Percentiles rank a stretch among this genome's conserved stretches.
These are phyloP conservation scores for Orius insidiosus DNA, from an alignment of 1,140 invertebrate species.

Conservation along the genomic window DNA sequence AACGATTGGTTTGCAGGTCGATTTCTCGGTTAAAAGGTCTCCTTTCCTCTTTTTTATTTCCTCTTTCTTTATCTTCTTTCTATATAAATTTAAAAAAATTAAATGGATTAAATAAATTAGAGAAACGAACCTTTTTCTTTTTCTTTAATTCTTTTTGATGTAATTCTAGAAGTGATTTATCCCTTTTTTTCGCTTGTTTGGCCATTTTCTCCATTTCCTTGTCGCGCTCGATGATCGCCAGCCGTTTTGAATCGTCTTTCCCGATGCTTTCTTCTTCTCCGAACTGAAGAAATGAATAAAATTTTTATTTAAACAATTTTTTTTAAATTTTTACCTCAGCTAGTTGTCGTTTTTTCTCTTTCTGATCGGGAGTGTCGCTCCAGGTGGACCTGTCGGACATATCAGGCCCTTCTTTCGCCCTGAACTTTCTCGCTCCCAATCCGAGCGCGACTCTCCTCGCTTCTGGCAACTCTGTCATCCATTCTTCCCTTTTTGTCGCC, in stretches of 20 bases:
- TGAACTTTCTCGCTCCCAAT: constrained; percentile 55
- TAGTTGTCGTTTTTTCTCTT: constrained; percentile 23
- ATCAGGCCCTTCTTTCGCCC: constrained; percentile 47
- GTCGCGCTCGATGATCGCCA: constrained; percentile 22
- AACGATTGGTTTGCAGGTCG: constrained; percentile 66
- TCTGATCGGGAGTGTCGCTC: constrained; percentile 68
- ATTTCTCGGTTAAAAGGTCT: constrained; percentile 69
- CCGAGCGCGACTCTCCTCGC: constrained; percentile 53
- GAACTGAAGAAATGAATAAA: constrained; percentile 12
- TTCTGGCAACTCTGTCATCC: constrained; percentile 78
- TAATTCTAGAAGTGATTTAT: constrained; percentile 60
- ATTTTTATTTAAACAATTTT: too few relatives aligned
- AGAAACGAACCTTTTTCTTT: constrained; percentile 42
- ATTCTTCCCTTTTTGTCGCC: constrained; percentile 44
- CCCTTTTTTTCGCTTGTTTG: constrained; percentile 27
- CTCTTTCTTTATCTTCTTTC: constrained; percentile 39
- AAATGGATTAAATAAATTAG: background rate
- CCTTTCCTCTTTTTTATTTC: constrained; percentile 38
- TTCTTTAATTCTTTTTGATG: constrained; percentile 65
- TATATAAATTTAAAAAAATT: constrained; percentile 26
- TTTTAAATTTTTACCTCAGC: constrained; percentile 6
- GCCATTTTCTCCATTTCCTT: constrained; percentile 25
- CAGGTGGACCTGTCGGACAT: constrained; percentile 55
- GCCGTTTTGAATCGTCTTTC: constrained; percentile 13
- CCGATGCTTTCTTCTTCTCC: constrained; percentile 22